Evolutionary conservation across 2,113 vertebrate species (phyloP).

Genomic region (Xyrauchen texanus): DNA sequence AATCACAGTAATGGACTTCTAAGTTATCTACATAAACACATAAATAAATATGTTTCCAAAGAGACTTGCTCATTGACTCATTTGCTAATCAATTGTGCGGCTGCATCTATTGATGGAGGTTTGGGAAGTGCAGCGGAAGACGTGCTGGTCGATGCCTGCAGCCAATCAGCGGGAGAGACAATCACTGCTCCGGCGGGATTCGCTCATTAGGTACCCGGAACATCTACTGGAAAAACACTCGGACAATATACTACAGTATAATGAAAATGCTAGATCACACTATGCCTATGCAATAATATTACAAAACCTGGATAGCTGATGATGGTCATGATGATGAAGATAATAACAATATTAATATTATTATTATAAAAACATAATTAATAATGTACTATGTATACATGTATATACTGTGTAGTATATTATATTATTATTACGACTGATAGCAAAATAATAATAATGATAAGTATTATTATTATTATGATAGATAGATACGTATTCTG

Average conservation of each 20-base stretch:
- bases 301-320: too few species aligned
- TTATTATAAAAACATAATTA: too few species aligned
- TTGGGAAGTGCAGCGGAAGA: conserved; percentile 71
- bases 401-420: too few species aligned
- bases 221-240: background rate
- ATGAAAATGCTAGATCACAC: background rate
- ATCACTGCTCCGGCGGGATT: conserved; percentile 53
- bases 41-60: conserved; percentile 81
- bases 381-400: too few species aligned
- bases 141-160: conserved; percentile 72
- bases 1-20: conserved; percentile 82
- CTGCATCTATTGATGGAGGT: conserved; percentile 77
- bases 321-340: too few species aligned
- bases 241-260: background rate
- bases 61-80: conserved; percentile 75
- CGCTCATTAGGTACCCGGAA: conserved; percentile 64
- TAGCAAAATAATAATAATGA: too few species aligned
- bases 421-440: too few species aligned
- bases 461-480: too few species aligned
- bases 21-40: conserved; percentile 79
- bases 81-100: conserved; percentile 75
- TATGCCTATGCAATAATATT: too few species aligned
- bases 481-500: background rate
- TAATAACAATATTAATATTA: too few species aligned
- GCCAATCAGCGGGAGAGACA: conserved; percentile 63